Percentiles rank a stretch among this genome's conserved stretches.
Conservation (phyloP, 2,113 vertebrate species). For the Tetrao urogallus region DNA sequence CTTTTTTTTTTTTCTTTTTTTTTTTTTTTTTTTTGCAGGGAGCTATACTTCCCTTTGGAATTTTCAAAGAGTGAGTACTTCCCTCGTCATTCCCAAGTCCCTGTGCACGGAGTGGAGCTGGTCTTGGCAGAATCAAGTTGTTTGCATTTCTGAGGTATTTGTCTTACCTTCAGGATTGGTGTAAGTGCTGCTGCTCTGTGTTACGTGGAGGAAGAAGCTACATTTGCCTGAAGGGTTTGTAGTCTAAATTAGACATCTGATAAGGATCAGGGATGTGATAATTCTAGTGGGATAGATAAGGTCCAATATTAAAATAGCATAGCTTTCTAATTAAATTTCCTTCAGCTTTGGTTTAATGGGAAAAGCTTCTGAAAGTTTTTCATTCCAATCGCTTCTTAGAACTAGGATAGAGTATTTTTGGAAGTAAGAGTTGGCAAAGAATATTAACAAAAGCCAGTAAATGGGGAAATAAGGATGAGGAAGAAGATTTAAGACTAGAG, state of each 20-base stretch:
- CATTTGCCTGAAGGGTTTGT: not conserved
- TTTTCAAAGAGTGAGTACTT: not conserved
- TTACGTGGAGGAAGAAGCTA: not conserved
- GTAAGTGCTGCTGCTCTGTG: not conserved
- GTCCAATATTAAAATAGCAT: constrained; percentile 47
- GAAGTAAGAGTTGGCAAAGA: not conserved
- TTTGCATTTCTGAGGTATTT: not conserved
- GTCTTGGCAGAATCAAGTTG: constrained; percentile 16
- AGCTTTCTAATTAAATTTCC: constrained; percentile 52
- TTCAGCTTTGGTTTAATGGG: constrained; percentile 49
- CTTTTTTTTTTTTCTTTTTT: not conserved
- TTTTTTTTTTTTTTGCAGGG: not conserved
- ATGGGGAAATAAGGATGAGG: constrained; percentile 12
- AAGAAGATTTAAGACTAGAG: not conserved
- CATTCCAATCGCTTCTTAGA: not conserved
- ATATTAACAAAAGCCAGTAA: not conserved
- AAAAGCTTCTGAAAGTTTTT: constrained; percentile 40
- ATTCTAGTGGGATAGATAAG: constrained; percentile 33
- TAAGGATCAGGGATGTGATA: constrained; percentile 16
- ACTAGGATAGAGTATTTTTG: not conserved
- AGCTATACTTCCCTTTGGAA: constrained; percentile 11
- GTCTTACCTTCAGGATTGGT: not conserved
- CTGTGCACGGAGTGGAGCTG: not conserved
- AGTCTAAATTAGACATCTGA: constrained; percentile 32
- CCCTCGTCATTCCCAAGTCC: not conserved